These are phyloP conservation scores for Noctilio leporinus DNA, from an alignment of 2,113 vertebrate genomes.

Conservation along the genomic window DNA sequence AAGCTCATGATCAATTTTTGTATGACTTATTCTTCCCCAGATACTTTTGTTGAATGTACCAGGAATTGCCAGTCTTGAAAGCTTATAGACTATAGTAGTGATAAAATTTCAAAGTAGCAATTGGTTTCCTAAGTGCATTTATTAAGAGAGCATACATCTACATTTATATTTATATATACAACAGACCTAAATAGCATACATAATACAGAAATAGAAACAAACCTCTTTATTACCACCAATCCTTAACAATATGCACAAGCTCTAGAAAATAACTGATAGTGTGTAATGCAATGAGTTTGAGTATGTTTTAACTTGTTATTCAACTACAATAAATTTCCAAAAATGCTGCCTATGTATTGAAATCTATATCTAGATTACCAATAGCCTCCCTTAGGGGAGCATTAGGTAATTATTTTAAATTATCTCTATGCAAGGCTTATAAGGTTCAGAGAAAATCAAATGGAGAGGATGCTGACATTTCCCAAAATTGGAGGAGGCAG, in stretches of 20 bases:
- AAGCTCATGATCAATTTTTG: neutral
- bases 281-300: neutral
- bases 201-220: neutral
- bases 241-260: neutral
- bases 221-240: neutral
- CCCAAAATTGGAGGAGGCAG: neutral
- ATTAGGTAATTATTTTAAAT: slow-evolving; percentile 18
- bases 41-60: neutral
- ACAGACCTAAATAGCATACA: neutral
- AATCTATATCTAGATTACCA: neutral
- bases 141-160: neutral
- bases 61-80: neutral
- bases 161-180: neutral
- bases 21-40: neutral
- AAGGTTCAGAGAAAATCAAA: neutral
- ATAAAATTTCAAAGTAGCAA: slow-evolving; percentile 10
- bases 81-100: neutral
- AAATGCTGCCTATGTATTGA: neutral
- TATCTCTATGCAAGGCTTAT: neutral
- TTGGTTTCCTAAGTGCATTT: neutral
- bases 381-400: neutral
- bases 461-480: neutral
- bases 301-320: slow-evolving; percentile 16
- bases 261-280: neutral
- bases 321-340: neutral